Percentiles rank a stretch among this genome's conserved stretches.
Evolutionary conservation across 2,797 vertebrate genomes (phyloP).

Genomic region (Channallabes apus): DNA sequence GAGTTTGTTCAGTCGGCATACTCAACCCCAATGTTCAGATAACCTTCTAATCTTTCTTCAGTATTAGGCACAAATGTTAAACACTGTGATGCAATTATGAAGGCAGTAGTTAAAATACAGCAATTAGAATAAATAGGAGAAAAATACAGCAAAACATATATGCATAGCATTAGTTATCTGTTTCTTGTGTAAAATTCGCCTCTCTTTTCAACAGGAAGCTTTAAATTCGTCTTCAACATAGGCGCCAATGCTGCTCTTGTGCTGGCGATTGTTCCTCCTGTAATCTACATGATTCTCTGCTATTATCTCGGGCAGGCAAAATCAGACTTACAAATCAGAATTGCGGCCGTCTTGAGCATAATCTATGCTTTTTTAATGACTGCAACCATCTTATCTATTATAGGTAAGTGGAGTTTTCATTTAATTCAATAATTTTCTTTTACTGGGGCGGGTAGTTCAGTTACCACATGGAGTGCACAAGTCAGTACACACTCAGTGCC

Average conservation of each 20-base stretch:
- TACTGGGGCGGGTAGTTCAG: too few relatives aligned
- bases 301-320: constrained; percentile 61
- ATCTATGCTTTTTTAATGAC: constrained; percentile 70
- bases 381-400: constrained; percentile 60
- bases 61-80: too few relatives aligned
- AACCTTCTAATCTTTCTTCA: too few relatives aligned
- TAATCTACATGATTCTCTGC: constrained; percentile 66
- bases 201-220: constrained; percentile 58
- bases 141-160: neutral
- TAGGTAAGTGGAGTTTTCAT: constrained; percentile 56
- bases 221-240: constrained; percentile 47
- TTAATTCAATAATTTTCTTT: neutral
- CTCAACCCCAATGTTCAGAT: too few relatives aligned
- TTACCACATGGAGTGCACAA: too few relatives aligned
- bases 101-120: too few relatives aligned
- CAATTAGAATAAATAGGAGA: too few relatives aligned
- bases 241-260: constrained; percentile 32
- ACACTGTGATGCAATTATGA: too few relatives aligned
- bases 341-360: constrained; percentile 66
- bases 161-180: neutral
- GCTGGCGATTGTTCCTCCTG: constrained; percentile 61
- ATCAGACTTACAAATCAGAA: constrained; percentile 64
- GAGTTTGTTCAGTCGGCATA: too few relatives aligned
- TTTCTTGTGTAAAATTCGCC: neutral
- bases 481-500: too few relatives aligned